phyloP scores from a whole-genome alignment of 2,888 invertebrate species.

The Aphrophora alni region DNA sequence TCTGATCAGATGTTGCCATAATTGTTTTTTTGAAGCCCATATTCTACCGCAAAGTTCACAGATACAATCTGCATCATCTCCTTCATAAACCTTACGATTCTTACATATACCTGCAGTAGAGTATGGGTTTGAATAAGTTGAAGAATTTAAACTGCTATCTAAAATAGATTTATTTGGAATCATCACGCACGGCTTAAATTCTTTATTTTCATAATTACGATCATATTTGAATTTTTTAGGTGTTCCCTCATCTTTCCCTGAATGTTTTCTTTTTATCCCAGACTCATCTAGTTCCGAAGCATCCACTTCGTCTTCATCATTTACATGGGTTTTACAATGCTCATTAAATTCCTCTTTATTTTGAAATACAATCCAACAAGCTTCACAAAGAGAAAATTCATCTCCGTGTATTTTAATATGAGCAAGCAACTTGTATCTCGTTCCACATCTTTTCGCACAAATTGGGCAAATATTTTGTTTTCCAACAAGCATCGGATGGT shows the following conservation, averaged over 20 bases:
- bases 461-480: slow-evolving; percentile 64
- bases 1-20: slow-evolving; percentile 66
- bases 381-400: slow-evolving; percentile 64
- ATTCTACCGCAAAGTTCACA: slow-evolving; percentile 66
- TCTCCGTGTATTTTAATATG: slow-evolving; percentile 66
- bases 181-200: neutral
- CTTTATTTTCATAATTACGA: slow-evolving; percentile 3
- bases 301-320: slow-evolving; percentile 28
- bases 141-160: neutral
- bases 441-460: slow-evolving; percentile 66
- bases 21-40: slow-evolving; percentile 66
- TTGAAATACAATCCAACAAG: slow-evolving; percentile 65
- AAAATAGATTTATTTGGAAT: neutral
- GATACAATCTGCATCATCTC: slow-evolving; percentile 57
- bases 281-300: neutral
- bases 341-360: slow-evolving; percentile 60
- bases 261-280: slow-evolving; percentile 17
- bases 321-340: slow-evolving; percentile 58
- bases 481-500: slow-evolving; percentile 60
- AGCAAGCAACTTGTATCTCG: slow-evolving; percentile 66
- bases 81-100: slow-evolving; percentile 46
- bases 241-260: slow-evolving; percentile 17
- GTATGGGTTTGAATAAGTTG: neutral
- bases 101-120: neutral
- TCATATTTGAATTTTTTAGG: slow-evolving; percentile 19